phyloP scores from a whole-genome alignment of 2,888 invertebrate species.

The Hermaeophaga mercurialis region DNA sequence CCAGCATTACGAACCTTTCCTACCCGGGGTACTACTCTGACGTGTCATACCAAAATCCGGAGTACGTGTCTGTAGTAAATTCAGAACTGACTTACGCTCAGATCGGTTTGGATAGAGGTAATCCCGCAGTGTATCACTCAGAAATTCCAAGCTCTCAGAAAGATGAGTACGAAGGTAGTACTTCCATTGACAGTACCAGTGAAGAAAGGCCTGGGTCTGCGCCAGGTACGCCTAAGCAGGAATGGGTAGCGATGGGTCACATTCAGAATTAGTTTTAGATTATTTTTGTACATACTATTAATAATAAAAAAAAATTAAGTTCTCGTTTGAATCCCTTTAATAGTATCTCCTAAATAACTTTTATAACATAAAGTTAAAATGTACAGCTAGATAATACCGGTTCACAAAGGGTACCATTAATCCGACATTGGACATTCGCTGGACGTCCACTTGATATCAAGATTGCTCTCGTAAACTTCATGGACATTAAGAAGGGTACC shows the following conservation, averaged over 20 bases:
- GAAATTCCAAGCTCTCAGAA: conserved; percentile 44
- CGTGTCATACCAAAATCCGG: conserved; percentile 53
- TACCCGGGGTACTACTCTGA: conserved; percentile 55
- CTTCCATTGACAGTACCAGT: conserved; percentile 30
- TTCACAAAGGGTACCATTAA: too few species aligned
- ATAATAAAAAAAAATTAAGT: too few species aligned
- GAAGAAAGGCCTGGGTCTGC: conserved; percentile 45
- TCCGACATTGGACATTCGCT: too few species aligned
- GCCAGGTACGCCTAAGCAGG: conserved; percentile 47
- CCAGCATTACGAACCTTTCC: conserved; percentile 53
- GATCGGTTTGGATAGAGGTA: conserved; percentile 44
- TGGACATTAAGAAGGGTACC: too few species aligned
- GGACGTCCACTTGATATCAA: too few species aligned
- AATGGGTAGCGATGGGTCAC: conserved; percentile 50
- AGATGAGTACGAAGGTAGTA: conserved; percentile 42
- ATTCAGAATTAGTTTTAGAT: conserved; percentile 37
- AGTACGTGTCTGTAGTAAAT: conserved; percentile 51
- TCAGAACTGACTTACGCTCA: conserved; percentile 50
- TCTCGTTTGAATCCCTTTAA: too few species aligned
- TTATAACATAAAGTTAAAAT: too few species aligned
- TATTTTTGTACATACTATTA: conserved; percentile 20
- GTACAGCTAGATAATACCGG: too few species aligned
- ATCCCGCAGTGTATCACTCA: conserved; percentile 47
- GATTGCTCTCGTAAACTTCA: too few species aligned
- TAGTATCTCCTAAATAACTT: too few species aligned